Evolutionary conservation across 1,140 invertebrate species (phyloP).

Genomic region (Drosophila tristis): DNA sequence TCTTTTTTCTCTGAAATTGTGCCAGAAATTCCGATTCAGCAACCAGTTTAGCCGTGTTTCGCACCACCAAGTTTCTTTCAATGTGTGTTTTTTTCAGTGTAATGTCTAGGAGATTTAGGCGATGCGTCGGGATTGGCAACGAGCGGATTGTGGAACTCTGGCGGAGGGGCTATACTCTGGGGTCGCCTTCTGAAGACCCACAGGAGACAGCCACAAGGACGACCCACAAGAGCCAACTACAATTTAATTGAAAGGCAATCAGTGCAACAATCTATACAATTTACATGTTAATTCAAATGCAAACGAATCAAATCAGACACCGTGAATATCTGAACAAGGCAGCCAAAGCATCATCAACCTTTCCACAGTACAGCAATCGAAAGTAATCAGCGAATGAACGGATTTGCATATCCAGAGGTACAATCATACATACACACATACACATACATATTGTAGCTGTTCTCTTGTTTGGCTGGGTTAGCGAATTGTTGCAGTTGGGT

Average conservation of each 20-base stretch:
- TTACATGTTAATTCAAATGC: constrained; percentile 47
- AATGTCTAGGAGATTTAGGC: too few species aligned
- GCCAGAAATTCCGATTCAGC: too few species aligned
- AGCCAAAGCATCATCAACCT: constrained; percentile 49
- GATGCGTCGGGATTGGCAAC: too few species aligned
- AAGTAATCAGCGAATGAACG: constrained; percentile 57
- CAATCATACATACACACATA: not conserved
- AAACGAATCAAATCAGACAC: constrained; percentile 43
- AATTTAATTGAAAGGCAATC: constrained; percentile 14
- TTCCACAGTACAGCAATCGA: constrained; percentile 62
- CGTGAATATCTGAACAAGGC: constrained; percentile 49
- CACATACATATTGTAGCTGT: constrained; percentile 38
- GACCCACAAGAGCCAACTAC: too few species aligned
- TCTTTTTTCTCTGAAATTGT: too few species aligned
- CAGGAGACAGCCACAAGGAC: too few species aligned
- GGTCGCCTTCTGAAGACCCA: too few species aligned
- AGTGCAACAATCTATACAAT: constrained; percentile 19
- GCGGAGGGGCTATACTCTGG: too few species aligned
- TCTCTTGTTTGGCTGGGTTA: constrained; percentile 35
- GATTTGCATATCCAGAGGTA: constrained; percentile 48
- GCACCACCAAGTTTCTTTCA: too few species aligned
- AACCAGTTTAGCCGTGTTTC: too few species aligned
- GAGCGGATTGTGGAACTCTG: too few species aligned
- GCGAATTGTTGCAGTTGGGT: constrained; percentile 73
- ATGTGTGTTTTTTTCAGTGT: too few species aligned